Base-by-base conservation (phyloP, 92 coral and sea anemone genomes). In the Umimayanthus chanpuru region DNA sequence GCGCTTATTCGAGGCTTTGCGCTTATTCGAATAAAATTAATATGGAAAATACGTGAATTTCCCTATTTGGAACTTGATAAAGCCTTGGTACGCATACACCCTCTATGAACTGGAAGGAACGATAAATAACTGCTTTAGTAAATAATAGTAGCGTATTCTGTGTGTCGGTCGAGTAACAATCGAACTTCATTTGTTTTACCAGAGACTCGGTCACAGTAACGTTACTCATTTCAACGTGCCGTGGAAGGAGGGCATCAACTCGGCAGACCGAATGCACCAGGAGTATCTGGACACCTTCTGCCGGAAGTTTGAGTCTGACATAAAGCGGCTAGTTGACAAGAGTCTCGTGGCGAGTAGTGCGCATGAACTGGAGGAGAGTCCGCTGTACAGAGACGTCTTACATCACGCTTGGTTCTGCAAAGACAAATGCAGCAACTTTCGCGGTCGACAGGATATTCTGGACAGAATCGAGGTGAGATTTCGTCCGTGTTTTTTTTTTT, bases 331-430 rank as follows among this genome's bases (percentile, higher is more conserved):
- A 64, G 92, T 94, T 21, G 93, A 91, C 74, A 89, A 77, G 68
- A 94, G 98, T 83, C 81, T 94, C 4, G 91, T 93, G 41, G 82
- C 79, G 14, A 88, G 83, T 68, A 89, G 70, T 28, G 76, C 81
- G 32, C 86, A 91, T 44, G 93, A 93, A 41, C 81, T 83, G 43
- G 91, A 88, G 11, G 89, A 93, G 40, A 89, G 79, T 43, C 85
- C 86, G 53, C 67, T 94, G 80, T 94, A 89, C 77, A 92, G 87
- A 73, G 98, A 94, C 55, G 95, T 93, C 30, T 80, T 94, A 9
- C 98, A 94, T 16, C 94, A 94, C 68, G 86, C 94, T 0, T 94
- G 98, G 98, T 94, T 94, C 86, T 94, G 95, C 70, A 85, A 88
- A 88, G 95, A 94, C 85, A 94, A 94, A 81, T 94, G 98, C 55